Percentiles rank a stretch among this genome's conserved stretches.
These are phyloP conservation scores for Sinodicranocentrus sp. DNA, from an alignment of 2,888 invertebrate species.

Conservation along the genomic window DNA sequence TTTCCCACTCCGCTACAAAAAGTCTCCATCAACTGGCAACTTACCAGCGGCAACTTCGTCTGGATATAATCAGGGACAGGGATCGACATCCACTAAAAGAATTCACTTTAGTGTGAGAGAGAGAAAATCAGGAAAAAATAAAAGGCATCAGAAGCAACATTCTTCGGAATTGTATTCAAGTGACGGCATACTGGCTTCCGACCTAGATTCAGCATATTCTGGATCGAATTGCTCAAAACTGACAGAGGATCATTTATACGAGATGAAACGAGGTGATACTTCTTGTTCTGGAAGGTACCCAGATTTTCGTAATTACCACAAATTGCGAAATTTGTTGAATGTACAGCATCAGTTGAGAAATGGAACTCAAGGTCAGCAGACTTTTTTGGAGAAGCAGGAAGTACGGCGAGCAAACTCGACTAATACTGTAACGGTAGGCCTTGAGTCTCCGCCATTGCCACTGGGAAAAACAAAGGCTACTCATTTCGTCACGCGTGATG, in stretches of 20 bases:
- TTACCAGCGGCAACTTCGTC: constrained; percentile 43
- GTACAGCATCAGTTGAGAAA: constrained; percentile 47
- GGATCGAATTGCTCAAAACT: constrained; percentile 68
- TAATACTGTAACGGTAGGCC: constrained; percentile 35
- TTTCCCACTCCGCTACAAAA: constrained; percentile 37
- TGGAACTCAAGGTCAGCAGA: constrained; percentile 42
- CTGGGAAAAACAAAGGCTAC: constrained; percentile 68
- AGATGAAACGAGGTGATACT: constrained; percentile 46
- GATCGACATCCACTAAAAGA: constrained; percentile 12
- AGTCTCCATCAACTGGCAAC: constrained; percentile 54
- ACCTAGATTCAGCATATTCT: constrained; percentile 74
- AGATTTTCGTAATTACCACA: constrained; percentile 47
- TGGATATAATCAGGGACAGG: neutral
- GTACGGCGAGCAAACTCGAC: constrained; percentile 42
- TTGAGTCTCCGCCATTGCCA: constrained; percentile 45
- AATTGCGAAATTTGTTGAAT: constrained; percentile 48
- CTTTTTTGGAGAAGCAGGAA: constrained; percentile 30
- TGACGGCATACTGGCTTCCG: constrained; percentile 67
- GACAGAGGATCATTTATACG: constrained; percentile 57
- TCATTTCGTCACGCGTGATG: constrained; percentile 75
- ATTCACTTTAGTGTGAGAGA: constrained; percentile 54
- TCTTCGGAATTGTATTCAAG: constrained; percentile 31
- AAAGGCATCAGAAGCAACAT: constrained; percentile 13
- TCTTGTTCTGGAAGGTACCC: constrained; percentile 38
- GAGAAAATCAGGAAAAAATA: constrained; percentile 39